These are phyloP conservation scores for Agrochola macilenta DNA, from an alignment of 2,888 invertebrate species.

Conservation along the genomic window DNA sequence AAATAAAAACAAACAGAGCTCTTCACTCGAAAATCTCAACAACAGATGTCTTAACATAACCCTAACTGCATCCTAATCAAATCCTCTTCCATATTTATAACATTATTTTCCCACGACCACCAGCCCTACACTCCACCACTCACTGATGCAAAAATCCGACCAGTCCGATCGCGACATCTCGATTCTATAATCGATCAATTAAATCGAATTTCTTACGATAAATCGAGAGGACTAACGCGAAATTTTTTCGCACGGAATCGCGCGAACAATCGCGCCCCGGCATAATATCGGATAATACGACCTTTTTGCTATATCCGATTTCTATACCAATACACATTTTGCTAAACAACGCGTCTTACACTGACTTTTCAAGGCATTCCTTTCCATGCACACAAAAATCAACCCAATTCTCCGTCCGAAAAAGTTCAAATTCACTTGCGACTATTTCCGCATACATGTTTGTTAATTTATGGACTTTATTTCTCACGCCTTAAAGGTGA, in stretches of 20 bases:
- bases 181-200: constrained; percentile 81
- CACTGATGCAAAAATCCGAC: constrained; percentile 71
- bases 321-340: constrained; percentile 88
- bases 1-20: background rate
- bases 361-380: constrained; percentile 75
- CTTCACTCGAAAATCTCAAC: background rate
- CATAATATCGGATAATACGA: constrained; percentile 82
- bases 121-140: constrained; percentile 54
- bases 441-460: constrained; percentile 4
- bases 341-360: constrained; percentile 78
- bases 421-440: constrained; percentile 44
- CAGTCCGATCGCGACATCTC: constrained; percentile 66
- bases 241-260: constrained; percentile 80
- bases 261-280: constrained; percentile 80
- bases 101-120: constrained; percentile 38
- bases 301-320: constrained; percentile 81
- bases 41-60: background rate
- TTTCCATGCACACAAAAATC: constrained; percentile 49
- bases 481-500: constrained; percentile 52
- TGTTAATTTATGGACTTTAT: constrained; percentile 55
- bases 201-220: constrained; percentile 73
- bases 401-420: constrained; percentile 1
- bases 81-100: constrained; percentile 51
- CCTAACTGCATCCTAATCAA: constrained; percentile 25
- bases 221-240: constrained; percentile 59